A percentile compares a stretch with the other conserved stretches of the same genome.
phyloP scores from a whole-genome alignment of 30 jellyfish, hydroid and myxozoan species.

The Catostylus mosaicus region DNA sequence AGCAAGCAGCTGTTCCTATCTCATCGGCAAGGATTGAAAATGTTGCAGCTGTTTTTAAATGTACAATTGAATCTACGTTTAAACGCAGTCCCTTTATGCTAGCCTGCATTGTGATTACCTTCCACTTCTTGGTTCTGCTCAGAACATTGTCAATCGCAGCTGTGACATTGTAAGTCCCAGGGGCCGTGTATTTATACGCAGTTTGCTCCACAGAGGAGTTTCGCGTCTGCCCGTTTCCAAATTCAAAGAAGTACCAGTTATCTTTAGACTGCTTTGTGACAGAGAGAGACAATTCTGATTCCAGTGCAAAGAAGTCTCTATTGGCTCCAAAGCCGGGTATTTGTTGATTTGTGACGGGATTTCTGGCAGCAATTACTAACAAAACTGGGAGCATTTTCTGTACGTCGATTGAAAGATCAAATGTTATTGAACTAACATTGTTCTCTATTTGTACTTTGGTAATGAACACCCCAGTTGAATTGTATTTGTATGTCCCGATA shows the following conservation, averaged over 20 bases:
- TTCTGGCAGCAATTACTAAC: conserved; percentile 17
- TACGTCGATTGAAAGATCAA: conserved; percentile 67
- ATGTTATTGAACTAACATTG: conserved; percentile 73
- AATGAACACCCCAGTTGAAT: conserved; percentile 61
- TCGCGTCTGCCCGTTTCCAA: conserved; percentile 60
- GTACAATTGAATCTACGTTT: conserved; percentile 30
- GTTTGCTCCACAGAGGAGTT: conserved; percentile 24
- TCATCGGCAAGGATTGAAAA: conserved; percentile 59
- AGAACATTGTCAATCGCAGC: conserved; percentile 63
- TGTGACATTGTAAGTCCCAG: conserved; percentile 76
- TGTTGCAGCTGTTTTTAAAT: conserved; percentile 35
- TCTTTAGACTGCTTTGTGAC: conserved; percentile 86
- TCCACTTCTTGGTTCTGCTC: conserved; percentile 39
- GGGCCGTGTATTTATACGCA: conserved; percentile 32
- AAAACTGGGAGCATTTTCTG: conserved; percentile 74
- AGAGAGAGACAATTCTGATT: conserved; percentile 30
- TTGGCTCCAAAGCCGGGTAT: conserved; percentile 68
- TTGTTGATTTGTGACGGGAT: not conserved
- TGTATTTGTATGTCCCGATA: conserved; percentile 47
- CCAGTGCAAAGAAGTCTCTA: conserved; percentile 63
- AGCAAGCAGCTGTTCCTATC: conserved; percentile 79
- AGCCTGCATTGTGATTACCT: conserved; percentile 47
- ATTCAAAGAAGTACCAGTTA: conserved; percentile 59
- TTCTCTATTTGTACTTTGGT: conserved; percentile 60
- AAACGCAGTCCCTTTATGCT: conserved; percentile 49